Evolutionary conservation across 2,888 invertebrate genomes (phyloP).

Genomic region (Elysia crispata): DNA sequence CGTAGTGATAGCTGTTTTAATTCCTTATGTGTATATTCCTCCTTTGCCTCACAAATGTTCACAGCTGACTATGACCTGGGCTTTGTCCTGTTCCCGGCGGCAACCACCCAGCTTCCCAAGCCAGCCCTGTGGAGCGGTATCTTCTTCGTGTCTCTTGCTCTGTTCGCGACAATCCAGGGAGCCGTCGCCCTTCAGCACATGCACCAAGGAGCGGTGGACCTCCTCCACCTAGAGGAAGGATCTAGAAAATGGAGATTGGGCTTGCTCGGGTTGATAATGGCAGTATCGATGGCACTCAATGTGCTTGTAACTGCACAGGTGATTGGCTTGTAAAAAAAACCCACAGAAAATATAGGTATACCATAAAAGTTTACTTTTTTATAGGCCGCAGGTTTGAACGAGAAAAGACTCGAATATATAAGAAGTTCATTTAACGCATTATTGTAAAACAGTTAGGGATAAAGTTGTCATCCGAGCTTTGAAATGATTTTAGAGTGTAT

Average conservation of each 20-base stretch:
- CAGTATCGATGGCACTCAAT: conserved; percentile 47
- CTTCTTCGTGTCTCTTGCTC: conserved; percentile 59
- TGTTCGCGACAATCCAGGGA: conserved; percentile 60
- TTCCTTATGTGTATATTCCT: too few species aligned
- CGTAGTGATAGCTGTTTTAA: too few species aligned
- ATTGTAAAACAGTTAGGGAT: too few species aligned
- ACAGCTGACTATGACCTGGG: conserved; percentile 65
- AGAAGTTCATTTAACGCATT: too few species aligned
- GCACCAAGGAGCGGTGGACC: conserved; percentile 54
- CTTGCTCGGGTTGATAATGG: conserved; percentile 40
- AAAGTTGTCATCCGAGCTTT: too few species aligned
- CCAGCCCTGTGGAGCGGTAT: conserved; percentile 58
- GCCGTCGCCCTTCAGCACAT: conserved; percentile 57
- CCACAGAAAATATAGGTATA: too few species aligned
- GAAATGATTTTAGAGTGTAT: too few species aligned
- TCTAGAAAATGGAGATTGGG: conserved; percentile 36
- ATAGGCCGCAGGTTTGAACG: too few species aligned
- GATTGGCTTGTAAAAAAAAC: too few species aligned
- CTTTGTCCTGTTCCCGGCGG: conserved; percentile 62
- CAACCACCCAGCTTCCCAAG: conserved; percentile 58
- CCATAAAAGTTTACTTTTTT: too few species aligned
- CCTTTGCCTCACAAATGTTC: too few species aligned
- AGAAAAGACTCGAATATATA: too few species aligned
- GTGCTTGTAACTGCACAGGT: conserved; percentile 54
- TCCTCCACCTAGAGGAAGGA: conserved; percentile 41